These are phyloP conservation scores for Struthio camelus DNA, from an alignment of 2,113 vertebrate species.

Conservation along the genomic window DNA sequence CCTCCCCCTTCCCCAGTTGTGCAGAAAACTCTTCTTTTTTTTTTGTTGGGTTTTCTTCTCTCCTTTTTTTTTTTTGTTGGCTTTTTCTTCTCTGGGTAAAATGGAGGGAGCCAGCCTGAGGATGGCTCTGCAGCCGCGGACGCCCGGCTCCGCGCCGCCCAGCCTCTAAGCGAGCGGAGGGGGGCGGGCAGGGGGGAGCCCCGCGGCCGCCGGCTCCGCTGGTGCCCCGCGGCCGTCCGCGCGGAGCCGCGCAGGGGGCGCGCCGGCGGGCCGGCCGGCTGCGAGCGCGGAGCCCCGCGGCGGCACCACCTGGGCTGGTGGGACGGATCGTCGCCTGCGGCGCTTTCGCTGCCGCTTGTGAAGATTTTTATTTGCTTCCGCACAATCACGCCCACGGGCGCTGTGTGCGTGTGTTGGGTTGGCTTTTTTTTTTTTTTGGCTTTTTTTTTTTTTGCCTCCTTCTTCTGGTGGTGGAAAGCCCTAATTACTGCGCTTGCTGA, in stretches of 20 bases:
- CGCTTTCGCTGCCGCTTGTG: conserved; percentile 70
- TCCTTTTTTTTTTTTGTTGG: neutral
- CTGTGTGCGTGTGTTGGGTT: conserved; percentile 51
- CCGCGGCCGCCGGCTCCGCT: neutral
- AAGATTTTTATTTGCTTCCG: conserved; percentile 80
- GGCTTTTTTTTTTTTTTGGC: neutral
- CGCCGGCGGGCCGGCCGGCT: conserved; percentile 9
- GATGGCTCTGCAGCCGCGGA: conserved; percentile 41
- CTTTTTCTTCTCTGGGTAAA: conserved; percentile 29
- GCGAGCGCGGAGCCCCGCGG: conserved; percentile 24
- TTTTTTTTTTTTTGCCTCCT: neutral
- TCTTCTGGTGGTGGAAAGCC: conserved; percentile 75
- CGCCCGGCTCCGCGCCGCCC: conserved; percentile 22
- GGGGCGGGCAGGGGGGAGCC: conserved; percentile 30
- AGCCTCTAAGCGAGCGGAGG: conserved; percentile 49
- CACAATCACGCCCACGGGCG: conserved; percentile 81
- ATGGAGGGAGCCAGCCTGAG: conserved; percentile 51
- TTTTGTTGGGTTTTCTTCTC: neutral
- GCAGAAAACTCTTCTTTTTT: conserved; percentile 38
- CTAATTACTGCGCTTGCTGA: conserved; percentile 78
- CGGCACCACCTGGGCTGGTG: conserved; percentile 28
- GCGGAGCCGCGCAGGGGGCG: neutral
- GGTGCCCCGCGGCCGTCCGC: neutral
- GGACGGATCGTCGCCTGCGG: conserved; percentile 31
- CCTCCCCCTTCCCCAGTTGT: neutral